Base-by-base conservation (phyloP, 2,797 vertebrate species). In the Poecilia velifera region DNA sequence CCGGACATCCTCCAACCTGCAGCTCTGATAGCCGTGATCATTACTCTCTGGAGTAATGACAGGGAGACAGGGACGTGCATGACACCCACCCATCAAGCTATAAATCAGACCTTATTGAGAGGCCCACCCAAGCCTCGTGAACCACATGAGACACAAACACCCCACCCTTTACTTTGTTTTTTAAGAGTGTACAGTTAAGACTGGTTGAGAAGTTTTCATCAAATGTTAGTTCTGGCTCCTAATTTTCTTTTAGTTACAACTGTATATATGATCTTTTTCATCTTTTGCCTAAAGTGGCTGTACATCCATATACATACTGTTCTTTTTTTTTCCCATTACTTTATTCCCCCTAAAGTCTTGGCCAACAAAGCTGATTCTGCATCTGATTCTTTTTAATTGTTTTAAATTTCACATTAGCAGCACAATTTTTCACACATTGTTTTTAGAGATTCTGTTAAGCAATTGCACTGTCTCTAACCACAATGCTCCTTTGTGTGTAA, bases 1-100 rank as follows among this genome's bases (percentile, higher is more conserved):
- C 77, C 68, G 49, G 46, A 59, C 76, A 80, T 39, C 45, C 55
- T 47, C 73, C 57, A 81, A 66, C 74, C 70, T 73, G 28, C 82
- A 55, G 57, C 80, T 79, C 28, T 72, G 75, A 82, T 43, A 83
- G 88, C 81, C 64, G 28, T 78, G 76, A 88, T 90, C 49, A 46
- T 86, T 82, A 83, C 76, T 91, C 75, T 77, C 79, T 55, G 49
- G 82, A 82, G 84, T 94, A 94, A 94, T 93, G 90, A 95, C 88
- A 91, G 86, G 90, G 88, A 86, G 79, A 84, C 78, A 89, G 85
- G 82, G 83, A 82, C 53, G 34, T 86, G 76, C n/a, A 82, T 86
- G 88, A 86, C 84, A 90, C 74, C 82, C 88, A 82, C 76, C 80
- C 78, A 88, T 92, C 90, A 87, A 86, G 73, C 86, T 78, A 87